Base-by-base conservation (phyloP, 2,888 invertebrate genomes). In the Erebia epiphron region DNA sequence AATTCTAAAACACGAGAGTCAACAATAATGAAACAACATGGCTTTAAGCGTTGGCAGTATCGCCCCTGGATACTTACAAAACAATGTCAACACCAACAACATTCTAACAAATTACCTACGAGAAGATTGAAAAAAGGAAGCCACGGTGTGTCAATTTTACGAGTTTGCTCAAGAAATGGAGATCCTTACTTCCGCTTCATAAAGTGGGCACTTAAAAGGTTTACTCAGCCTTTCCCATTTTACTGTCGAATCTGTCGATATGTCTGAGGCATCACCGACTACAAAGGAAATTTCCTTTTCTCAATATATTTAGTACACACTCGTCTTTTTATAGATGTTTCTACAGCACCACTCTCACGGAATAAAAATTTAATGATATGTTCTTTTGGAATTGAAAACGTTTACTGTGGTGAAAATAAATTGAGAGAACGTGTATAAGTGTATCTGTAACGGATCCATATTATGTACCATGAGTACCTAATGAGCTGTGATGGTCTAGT, bases 161-260 rank as follows among this genome's bases (percentile, higher is more conserved):
- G 62, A 62, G 62, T 49, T 49, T 62, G 21, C 62, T 49, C 14
- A 62, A 21, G 62, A 62, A 62, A 62, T 46, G 62, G 49, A 14
- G 49, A 62, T 62, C 49, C 62, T 49, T 21, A 62, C 49, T 49
- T 62, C 62, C 62, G 62, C 21, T 14, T 62, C 62, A 62, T 49
- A 62, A 62, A 54, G 56, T n/a, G 43, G 46, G 70, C 67, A 71
- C 70, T 71, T 63, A 63, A 64, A 70, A 52, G 52, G 67, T 71
- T 63, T 67, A 50, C 62, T 70, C 63, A 63, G 57, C 50, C 58
- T 62, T 63, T 71, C 58, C 58, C 63, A 50, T 67, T 61, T 66
- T 41, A 56, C 70, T 71, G 62, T 66, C 66, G 70, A 35, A 67
- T 62, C 62, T 70, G 70, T 70, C 70, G 57, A 67, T 62, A 66